phyloP scores from a whole-genome alignment of 35 echinoderm and acorn worm genomes.

The Apostichopus parvimensis region DNA sequence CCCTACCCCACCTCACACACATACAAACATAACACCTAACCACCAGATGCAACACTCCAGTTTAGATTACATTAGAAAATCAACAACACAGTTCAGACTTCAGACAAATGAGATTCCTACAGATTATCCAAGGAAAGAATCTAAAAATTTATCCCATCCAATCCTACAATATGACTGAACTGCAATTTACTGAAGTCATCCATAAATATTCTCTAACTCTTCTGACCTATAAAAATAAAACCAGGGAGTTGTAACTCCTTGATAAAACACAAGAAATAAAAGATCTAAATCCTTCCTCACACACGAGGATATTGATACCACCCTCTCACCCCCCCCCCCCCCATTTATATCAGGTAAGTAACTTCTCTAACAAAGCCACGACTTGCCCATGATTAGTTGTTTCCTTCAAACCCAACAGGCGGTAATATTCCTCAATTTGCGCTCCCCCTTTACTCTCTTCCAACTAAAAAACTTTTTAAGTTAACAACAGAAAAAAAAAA shows the following conservation, averaged over 20 bases:
- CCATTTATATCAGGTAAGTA: slow-evolving; percentile 16
- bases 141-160: too few relatives aligned
- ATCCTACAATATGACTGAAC: too few relatives aligned
- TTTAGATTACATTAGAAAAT: too few relatives aligned
- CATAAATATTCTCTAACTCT: neutral
- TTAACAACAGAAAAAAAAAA: neutral
- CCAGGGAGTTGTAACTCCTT: too few relatives aligned
- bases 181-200: neutral
- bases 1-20: too few relatives aligned
- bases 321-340: neutral
- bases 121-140: too few relatives aligned
- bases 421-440: slow-evolving; percentile 43
- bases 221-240: slow-evolving; percentile 7
- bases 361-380: slow-evolving; percentile 1
- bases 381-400: slow-evolving; percentile 29
- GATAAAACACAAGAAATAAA: neutral
- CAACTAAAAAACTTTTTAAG: neutral
- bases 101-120: too few relatives aligned
- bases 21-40: too few relatives aligned
- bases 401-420: slow-evolving; percentile 38
- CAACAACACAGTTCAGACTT: too few relatives aligned
- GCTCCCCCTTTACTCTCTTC: neutral
- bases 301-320: slow-evolving; percentile 12
- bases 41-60: too few relatives aligned
- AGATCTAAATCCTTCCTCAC: neutral